Conservation (phyloP, 2,797 vertebrate genomes). For the Rhabdophis nuchalis region DNA sequence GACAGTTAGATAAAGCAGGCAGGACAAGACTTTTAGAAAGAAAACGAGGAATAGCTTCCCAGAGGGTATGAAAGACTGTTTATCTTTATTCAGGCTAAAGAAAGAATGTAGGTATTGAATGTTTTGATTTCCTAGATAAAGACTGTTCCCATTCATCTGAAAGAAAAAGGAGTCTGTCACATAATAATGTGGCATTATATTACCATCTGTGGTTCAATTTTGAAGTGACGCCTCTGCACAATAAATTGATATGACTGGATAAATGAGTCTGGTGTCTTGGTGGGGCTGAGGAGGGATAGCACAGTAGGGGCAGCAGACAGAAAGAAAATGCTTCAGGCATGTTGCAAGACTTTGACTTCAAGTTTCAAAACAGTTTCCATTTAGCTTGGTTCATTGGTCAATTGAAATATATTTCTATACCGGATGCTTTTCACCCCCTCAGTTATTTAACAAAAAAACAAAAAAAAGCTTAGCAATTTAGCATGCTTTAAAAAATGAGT, state of each 20-base stretch:
- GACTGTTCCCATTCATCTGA: not conserved
- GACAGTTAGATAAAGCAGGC: conserved; percentile 12
- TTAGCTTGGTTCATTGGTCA: not conserved
- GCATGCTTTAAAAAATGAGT: not conserved
- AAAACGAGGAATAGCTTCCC: not conserved
- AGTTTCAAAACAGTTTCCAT: not conserved
- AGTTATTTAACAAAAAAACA: not conserved
- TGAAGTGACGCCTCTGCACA: not conserved
- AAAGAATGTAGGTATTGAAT: not conserved
- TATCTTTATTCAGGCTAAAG: conserved; percentile 23
- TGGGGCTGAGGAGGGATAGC: conserved; percentile 8
- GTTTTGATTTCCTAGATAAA: conserved; percentile 5
- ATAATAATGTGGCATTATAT: conserved; percentile 1
- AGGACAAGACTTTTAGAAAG: not conserved
- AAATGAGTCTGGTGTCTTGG: not conserved
- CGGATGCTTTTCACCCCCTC: not conserved
- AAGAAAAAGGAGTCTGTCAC: conserved; percentile 10
- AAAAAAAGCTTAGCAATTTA: not conserved
- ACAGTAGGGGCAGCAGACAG: not conserved
- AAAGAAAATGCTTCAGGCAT: conserved; percentile 18
- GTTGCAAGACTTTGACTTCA: not conserved
- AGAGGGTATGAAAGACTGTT: not conserved
- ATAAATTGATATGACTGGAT: conserved; percentile 29
- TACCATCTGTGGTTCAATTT: conserved; percentile 6
- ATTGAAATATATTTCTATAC: not conserved